These are phyloP conservation scores for Drosophila monieri DNA, from an alignment of 2,888 invertebrate genomes.

Conservation along the genomic window DNA sequence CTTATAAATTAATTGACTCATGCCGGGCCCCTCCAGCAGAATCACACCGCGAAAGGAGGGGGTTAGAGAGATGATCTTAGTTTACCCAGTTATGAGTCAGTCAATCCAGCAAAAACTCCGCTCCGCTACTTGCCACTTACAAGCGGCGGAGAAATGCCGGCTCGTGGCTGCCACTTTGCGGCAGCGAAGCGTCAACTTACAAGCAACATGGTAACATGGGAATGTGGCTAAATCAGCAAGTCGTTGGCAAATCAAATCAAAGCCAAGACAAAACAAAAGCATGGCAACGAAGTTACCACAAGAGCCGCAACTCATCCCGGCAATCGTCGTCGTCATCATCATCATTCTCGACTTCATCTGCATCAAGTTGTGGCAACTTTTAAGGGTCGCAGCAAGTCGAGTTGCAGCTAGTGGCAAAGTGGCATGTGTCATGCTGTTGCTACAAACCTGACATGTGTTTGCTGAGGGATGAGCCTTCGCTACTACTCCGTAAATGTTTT, in stretches of 20 bases:
- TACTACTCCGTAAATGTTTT: slow-evolving; percentile 27
- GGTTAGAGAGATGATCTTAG: slow-evolving; percentile 15
- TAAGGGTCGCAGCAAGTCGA: slow-evolving; percentile 38
- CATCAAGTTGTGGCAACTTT: slow-evolving; percentile 48
- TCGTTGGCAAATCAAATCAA: slow-evolving; percentile 62
- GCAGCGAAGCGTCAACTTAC: slow-evolving; percentile 50
- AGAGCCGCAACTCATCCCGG: slow-evolving; percentile 13
- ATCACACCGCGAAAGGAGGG: slow-evolving; percentile 1
- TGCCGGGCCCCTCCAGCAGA: slow-evolving; percentile 46
- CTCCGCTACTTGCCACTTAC: slow-evolving; percentile 62
- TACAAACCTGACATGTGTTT: slow-evolving; percentile 23
- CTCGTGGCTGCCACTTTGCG: slow-evolving; percentile 51
- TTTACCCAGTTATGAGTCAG: slow-evolving; percentile 50
- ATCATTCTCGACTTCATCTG: slow-evolving; percentile 42
- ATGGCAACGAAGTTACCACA: slow-evolving; percentile 42
- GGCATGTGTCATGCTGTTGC: slow-evolving; percentile 45
- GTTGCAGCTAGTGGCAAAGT: slow-evolving; percentile 37
- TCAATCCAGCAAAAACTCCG: slow-evolving; percentile 56
- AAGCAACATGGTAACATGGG: slow-evolving; percentile 41
- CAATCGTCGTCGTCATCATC: slow-evolving; percentile 30
- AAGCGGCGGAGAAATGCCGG: slow-evolving; percentile 39
- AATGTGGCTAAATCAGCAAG: slow-evolving; percentile 61
- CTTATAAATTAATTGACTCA: slow-evolving; percentile 72
- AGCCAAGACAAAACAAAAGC: slow-evolving; percentile 45
- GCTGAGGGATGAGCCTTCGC: slow-evolving; percentile 17